Evolutionary conservation across 1,140 invertebrate species (phyloP).

Genomic region (Callitettix versicolor): DNA sequence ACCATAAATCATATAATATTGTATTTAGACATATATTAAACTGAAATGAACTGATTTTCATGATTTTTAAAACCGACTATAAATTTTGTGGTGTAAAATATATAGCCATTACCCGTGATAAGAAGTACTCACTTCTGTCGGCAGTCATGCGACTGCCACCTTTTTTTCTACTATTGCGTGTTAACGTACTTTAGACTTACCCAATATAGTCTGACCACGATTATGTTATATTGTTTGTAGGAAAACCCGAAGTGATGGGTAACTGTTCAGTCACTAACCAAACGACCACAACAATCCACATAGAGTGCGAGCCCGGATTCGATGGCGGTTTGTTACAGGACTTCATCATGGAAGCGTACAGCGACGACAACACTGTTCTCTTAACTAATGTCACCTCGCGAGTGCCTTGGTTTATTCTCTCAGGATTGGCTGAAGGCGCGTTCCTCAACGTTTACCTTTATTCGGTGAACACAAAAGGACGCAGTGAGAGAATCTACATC

Average conservation of each 20-base stretch:
- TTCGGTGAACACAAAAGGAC: conserved; percentile 58
- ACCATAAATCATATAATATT: too few species aligned
- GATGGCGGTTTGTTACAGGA: conserved; percentile 58
- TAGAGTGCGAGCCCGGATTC: conserved; percentile 48
- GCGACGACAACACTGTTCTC: conserved; percentile 38
- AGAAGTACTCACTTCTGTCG: too few species aligned
- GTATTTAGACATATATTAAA: too few species aligned
- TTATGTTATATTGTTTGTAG: too few species aligned
- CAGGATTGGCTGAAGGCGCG: conserved; percentile 50
- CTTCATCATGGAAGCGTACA: conserved; percentile 61
- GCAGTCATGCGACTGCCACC: too few species aligned
- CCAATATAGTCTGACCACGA: too few species aligned
- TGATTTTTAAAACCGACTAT: too few species aligned
- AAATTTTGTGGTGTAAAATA: too few species aligned
- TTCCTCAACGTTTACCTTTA: conserved; percentile 56
- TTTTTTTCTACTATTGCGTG: too few species aligned
- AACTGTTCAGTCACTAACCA: conserved; percentile 68
- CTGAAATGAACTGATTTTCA: too few species aligned
- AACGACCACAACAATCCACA: conserved; percentile 60
- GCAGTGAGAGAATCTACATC: conserved; percentile 54
- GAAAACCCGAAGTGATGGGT: conserved; percentile 45
- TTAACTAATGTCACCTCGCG: conserved; percentile 42
- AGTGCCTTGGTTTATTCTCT: conserved; percentile 48
- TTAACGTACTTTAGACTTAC: too few species aligned
- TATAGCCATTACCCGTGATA: too few species aligned